Evolutionary conservation across 2,888 invertebrate species (phyloP), one percentile per base, ranked within the genome.

Genomic region (Pheosia tremula): DNA sequence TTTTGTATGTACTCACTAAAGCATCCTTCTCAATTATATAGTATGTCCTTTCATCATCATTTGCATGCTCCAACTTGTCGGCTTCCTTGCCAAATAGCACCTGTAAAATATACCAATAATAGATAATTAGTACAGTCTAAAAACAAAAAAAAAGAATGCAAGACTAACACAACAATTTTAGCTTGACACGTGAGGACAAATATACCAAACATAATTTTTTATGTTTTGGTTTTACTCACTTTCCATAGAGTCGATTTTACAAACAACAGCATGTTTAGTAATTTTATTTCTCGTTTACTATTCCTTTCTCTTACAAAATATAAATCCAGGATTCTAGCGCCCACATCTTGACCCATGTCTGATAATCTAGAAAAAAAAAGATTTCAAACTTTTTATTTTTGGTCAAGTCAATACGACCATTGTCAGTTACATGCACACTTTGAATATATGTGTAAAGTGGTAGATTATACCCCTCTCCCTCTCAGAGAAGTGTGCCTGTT

Each of bases 21-120:
- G 99, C 98, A 83, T 99, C 99, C 81, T 98, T 98, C 87, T 99
- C 99, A 85, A 99, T 99, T 53, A 99, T 97, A 82, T 99, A 99
- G 90, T 99, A 99, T 0, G 98, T 99, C 70, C 97, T 96, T 83
- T 99, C 99, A 93, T 99, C 99, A 90, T 99, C 99, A 89, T 99
- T 99, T 4, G 99, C 98, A 90, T 99, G 98, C 84, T 99, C 99
- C 70, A 99, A 87, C 85, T 99, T 99, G 84, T 99, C 99, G 45
- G 99, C 99, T 93, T 99, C 99, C 83, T 98, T 97, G 3, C 99
- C 99, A 95, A 99, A 99, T 36, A 99, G 90, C 59, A 97, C 97
- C 96, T 97, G 87, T 59, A 95, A 94, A 47, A 8, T 37, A 49
- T 54, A 56, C 39, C n/a, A 37, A 37, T 55, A 43, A 8, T 43